Evolutionary conservation across 2,888 invertebrate genomes (phyloP).

Genomic region (Sarcophaga carnaria): DNA sequence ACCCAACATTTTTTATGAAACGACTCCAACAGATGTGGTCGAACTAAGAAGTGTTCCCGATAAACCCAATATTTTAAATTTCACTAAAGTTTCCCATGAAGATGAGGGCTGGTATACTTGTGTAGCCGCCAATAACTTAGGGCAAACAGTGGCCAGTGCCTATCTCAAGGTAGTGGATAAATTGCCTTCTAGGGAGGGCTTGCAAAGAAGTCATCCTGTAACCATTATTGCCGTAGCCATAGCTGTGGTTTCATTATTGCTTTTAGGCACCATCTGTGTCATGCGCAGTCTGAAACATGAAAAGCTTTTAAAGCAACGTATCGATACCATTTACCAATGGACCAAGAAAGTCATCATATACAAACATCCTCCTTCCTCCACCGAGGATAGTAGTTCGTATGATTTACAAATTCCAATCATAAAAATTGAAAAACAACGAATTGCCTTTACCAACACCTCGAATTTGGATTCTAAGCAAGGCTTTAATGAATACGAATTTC

Average conservation of each 20-base stretch:
- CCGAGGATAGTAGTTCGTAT: constrained; percentile 75
- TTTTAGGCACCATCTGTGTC: constrained; percentile 82
- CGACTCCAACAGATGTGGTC: constrained; percentile 58
- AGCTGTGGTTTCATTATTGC: constrained; percentile 83
- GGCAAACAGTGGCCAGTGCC: constrained; percentile 89
- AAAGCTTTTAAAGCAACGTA: constrained; percentile 90
- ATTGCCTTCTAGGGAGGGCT: constrained; percentile 72
- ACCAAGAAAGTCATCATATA: constrained; percentile 95
- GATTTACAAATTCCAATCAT: constrained; percentile 89
- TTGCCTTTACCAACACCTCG: constrained; percentile 84
- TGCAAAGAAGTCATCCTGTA: constrained; percentile 82
- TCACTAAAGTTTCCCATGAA: constrained; percentile 92
- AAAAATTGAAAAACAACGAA: constrained; percentile 93
- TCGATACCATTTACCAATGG: constrained; percentile 94
- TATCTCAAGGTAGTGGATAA: constrained; percentile 89
- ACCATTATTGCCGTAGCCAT: constrained; percentile 85
- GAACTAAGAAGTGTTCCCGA: constrained; percentile 71
- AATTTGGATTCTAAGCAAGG: constrained; percentile 85
- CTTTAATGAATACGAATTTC: constrained; percentile 97
- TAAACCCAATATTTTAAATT: constrained; percentile 85
- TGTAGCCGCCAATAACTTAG: constrained; percentile 93
- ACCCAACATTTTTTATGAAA: constrained; percentile 61
- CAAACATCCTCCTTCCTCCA: constrained; percentile 84
- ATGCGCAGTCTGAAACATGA: constrained; percentile 88
- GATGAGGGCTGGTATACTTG: constrained; percentile 99